Evolutionary conservation across 2,888 invertebrate species (phyloP).

Genomic region (Patella caerulea): DNA sequence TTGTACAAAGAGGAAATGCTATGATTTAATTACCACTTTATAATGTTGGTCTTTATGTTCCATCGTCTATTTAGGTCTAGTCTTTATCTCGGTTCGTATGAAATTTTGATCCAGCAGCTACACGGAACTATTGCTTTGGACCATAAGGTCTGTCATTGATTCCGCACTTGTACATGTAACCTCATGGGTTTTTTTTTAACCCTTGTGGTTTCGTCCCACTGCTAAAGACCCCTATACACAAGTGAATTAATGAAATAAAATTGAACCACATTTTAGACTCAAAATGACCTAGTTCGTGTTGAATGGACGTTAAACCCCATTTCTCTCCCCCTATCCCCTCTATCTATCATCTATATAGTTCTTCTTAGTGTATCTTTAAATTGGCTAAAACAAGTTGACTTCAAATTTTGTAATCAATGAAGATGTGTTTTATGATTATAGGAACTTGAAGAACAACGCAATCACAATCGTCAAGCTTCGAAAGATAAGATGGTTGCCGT

Average conservation of each 20-base stretch:
- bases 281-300: too few relatives aligned
- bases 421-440: slow-evolving; percentile 29
- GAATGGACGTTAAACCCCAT: not conserved
- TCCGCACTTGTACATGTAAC: slow-evolving; percentile 11
- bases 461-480: slow-evolving; percentile 52
- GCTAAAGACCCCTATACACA: too few relatives aligned
- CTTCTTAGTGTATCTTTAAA: too few relatives aligned
- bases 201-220: too few relatives aligned
- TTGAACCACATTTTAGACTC: too few relatives aligned
- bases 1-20: not conserved
- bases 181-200: not conserved
- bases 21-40: not conserved
- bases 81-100: not conserved
- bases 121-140: not conserved
- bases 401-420: too few relatives aligned
- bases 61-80: not conserved
- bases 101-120: not conserved
- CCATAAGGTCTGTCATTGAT: too few relatives aligned
- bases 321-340: not conserved
- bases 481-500: slow-evolving; percentile 64
- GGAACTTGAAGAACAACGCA: slow-evolving; percentile 64
- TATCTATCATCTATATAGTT: not conserved
- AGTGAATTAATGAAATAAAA: too few relatives aligned
- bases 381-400: too few relatives aligned
- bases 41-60: not conserved